Conservation (phyloP, 2,113 vertebrate genomes). For the Emydocephalus ijimae region DNA sequence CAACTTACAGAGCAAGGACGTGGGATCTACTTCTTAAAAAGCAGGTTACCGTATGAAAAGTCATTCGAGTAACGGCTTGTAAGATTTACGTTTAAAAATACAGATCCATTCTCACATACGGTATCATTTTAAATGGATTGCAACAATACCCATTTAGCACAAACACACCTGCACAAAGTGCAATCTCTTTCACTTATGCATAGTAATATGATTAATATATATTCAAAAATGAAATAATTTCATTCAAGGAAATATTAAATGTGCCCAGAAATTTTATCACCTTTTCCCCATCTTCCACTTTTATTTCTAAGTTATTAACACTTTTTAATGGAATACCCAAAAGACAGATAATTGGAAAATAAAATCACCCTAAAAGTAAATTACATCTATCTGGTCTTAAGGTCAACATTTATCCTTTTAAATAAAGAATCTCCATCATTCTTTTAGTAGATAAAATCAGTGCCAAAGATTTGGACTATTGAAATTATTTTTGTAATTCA, state of each 20-base stretch:
- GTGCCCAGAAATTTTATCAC: conserved; percentile 39
- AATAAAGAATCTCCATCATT: neutral
- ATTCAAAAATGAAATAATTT: conserved; percentile 56
- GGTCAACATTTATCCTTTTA: conserved; percentile 21
- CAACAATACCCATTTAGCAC: conserved; percentile 68
- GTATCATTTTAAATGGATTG: conserved; percentile 63
- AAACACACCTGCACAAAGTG: conserved; percentile 58
- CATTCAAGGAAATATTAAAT: conserved; percentile 60
- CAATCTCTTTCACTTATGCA: conserved; percentile 71
- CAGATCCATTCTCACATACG: conserved; percentile 62
- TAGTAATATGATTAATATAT: conserved; percentile 68
- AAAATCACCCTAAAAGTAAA: conserved; percentile 42
- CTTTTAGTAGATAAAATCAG: neutral
- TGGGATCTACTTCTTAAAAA: conserved; percentile 70
- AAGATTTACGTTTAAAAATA: conserved; percentile 63
- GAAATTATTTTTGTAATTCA: conserved; percentile 23
- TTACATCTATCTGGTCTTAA: conserved; percentile 41
- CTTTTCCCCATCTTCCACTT: conserved; percentile 54
- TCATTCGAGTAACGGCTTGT: conserved; percentile 69
- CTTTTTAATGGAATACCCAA: conserved; percentile 46
- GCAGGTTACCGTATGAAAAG: conserved; percentile 69
- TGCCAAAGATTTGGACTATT: neutral
- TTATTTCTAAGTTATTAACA: conserved; percentile 54
- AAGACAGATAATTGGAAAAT: conserved; percentile 55
- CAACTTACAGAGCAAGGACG: conserved; percentile 76